Percentiles rank a stretch among this genome's conserved stretches.
Evolutionary conservation across 2,113 vertebrate genomes (phyloP).

Genomic region (Balaeniceps rex): DNA sequence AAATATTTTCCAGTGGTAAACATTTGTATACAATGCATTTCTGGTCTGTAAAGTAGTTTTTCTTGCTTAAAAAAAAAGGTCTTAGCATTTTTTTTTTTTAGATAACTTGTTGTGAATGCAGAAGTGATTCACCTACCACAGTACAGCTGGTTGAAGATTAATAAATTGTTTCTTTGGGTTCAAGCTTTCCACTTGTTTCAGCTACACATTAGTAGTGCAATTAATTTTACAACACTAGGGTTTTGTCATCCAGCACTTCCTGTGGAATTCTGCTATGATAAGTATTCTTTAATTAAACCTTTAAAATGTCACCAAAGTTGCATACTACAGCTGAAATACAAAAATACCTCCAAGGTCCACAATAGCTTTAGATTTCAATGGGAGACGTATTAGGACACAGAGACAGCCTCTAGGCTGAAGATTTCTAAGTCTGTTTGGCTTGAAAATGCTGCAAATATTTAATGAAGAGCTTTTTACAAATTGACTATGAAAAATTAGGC

Average conservation of each 20-base stretch:
- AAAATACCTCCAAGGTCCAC: background rate
- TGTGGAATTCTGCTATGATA: constrained; percentile 73
- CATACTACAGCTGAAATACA: constrained; percentile 47
- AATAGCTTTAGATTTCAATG: constrained; percentile 7
- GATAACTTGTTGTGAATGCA: constrained; percentile 72
- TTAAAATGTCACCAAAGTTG: constrained; percentile 63
- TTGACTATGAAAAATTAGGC: background rate
- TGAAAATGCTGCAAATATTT: constrained; percentile 18
- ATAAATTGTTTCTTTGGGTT: constrained; percentile 80
- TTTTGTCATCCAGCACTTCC: constrained; percentile 75
- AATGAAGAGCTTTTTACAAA: background rate
- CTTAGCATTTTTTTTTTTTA: constrained; percentile 31
- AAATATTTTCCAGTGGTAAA: background rate
- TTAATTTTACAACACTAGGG: constrained; percentile 85
- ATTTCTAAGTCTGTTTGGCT: background rate
- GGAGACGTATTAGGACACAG: background rate
- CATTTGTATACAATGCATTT: background rate
- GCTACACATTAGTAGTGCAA: constrained; percentile 79
- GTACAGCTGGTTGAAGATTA: constrained; percentile 83
- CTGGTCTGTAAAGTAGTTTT: background rate
- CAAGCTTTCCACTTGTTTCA: constrained; percentile 77
- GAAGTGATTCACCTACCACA: constrained; percentile 70
- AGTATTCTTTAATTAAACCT: constrained; percentile 85
- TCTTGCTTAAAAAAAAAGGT: background rate
- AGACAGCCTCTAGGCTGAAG: background rate